Conservation (phyloP, 2,797 vertebrate species). For the Neosalanx taihuensis region DNA sequence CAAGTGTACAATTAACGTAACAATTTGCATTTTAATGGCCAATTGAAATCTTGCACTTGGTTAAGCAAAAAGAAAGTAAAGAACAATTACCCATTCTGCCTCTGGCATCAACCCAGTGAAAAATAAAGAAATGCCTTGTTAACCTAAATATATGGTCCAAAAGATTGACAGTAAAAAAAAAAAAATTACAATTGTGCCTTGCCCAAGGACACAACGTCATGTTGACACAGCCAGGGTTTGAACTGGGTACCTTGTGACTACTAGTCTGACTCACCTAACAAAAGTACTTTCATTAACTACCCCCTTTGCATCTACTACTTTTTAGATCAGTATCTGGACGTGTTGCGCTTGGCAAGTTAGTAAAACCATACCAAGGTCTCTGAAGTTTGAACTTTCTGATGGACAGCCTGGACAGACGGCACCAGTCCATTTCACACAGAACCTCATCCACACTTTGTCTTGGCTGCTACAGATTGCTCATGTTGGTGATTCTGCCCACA, state of each 20-base stretch:
- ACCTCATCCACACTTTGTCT: slow-evolving; percentile 5
- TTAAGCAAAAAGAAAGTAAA: slow-evolving; percentile 62
- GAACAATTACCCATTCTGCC: slow-evolving; percentile 47
- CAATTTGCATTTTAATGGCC: slow-evolving; percentile 72
- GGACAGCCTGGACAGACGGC: not conserved
- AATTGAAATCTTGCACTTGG: slow-evolving; percentile 60
- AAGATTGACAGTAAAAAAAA: slow-evolving; percentile 26
- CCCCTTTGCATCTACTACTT: too few relatives aligned
- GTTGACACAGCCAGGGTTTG: too few relatives aligned
- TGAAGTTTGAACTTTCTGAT: not conserved
- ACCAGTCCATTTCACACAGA: slow-evolving; percentile 6
- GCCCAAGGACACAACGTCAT: too few relatives aligned
- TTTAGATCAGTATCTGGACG: too few relatives aligned
- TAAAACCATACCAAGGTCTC: too few relatives aligned
- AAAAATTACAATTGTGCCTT: too few relatives aligned
- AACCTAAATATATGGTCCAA: slow-evolving; percentile 23
- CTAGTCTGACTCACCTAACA: too few relatives aligned
- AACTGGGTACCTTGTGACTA: too few relatives aligned
- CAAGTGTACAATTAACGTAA: slow-evolving; percentile 63
- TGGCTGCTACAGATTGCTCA: slow-evolving; percentile 43
- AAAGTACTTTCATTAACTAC: too few relatives aligned
- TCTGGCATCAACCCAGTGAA: slow-evolving; percentile 35
- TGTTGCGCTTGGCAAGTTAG: too few relatives aligned
- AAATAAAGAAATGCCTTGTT: slow-evolving; percentile 34
- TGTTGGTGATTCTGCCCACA: slow-evolving; percentile 16